Evolutionary conservation across 2,888 invertebrate species (phyloP).

Genomic region (Odiellus spinosus): DNA sequence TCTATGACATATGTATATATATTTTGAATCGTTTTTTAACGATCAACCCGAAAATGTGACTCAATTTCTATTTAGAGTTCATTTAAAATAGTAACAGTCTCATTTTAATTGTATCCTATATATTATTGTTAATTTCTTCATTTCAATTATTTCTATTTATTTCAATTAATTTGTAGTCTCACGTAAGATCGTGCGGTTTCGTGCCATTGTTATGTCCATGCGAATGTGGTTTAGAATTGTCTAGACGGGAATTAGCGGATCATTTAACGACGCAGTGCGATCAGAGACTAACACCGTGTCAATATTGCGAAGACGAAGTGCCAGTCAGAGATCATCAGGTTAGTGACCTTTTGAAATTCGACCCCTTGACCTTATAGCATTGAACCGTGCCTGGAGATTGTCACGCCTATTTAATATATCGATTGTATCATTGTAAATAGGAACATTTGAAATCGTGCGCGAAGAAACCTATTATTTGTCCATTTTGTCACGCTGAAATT

Average conservation of each 20-base stretch:
- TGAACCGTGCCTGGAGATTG: neutral
- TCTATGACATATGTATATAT: too few species aligned
- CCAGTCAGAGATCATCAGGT: conserved; percentile 12
- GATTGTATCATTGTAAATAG: conserved; percentile 4
- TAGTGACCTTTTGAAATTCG: too few species aligned
- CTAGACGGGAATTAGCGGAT: conserved; percentile 10
- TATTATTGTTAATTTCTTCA: too few species aligned
- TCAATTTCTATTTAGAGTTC: too few species aligned
- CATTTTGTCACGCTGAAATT: conserved; percentile 12
- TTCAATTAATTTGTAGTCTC: conserved; percentile 9
- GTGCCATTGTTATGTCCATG: conserved; percentile 13
- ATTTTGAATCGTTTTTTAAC: too few species aligned
- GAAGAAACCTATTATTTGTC: conserved; percentile 11
- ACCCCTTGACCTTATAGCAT: too few species aligned
- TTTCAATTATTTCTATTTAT: neutral
- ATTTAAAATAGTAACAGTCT: too few species aligned
- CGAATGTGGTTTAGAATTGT: conserved; percentile 12
- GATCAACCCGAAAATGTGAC: too few species aligned
- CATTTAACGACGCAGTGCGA: conserved; percentile 11
- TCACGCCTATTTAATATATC: too few species aligned
- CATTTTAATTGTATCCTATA: too few species aligned
- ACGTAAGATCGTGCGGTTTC: conserved; percentile 13
- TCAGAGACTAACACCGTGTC: conserved; percentile 10
- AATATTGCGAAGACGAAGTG: conserved; percentile 13
- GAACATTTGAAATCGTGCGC: conserved; percentile 9